phyloP scores from a whole-genome alignment of 2,113 vertebrate genomes.

The Ceyx margarethae region DNA sequence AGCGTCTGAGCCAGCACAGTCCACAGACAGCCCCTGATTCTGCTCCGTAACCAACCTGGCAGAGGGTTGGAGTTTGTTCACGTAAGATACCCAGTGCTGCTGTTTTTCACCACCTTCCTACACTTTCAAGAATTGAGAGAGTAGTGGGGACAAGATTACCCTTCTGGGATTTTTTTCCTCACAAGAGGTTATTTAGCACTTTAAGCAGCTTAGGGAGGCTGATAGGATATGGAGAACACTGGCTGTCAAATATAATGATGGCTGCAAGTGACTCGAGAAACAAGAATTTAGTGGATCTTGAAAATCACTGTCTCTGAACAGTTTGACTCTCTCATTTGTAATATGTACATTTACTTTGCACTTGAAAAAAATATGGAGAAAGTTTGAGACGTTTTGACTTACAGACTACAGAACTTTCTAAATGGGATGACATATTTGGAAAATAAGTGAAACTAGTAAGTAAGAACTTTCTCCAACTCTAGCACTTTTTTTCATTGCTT shows the following conservation, averaged over 20 bases:
- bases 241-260: not conserved
- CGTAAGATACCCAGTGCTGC: not conserved
- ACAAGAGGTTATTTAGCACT: not conserved
- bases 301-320: not conserved
- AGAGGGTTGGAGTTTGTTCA: not conserved
- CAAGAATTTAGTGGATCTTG: not conserved
- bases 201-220: not conserved
- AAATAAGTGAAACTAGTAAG: not conserved
- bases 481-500: not conserved
- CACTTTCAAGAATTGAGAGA: not conserved
- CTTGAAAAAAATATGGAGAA: not conserved
- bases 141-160: not conserved
- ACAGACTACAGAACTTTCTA: not conserved
- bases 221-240: not conserved
- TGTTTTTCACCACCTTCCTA: not conserved
- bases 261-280: rapidly evolving
- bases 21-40: not conserved
- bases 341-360: rapidly evolving
- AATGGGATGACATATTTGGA: not conserved
- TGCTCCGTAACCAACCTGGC: not conserved
- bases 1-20: not conserved
- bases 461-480: not conserved
- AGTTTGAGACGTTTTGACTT: not conserved
- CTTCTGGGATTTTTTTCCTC: not conserved
- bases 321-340: not conserved